Percentiles rank a stretch among this genome's conserved stretches.
Evolutionary conservation across 1,140 invertebrate genomes (phyloP).

Genomic region (Megalopta genalis): DNA sequence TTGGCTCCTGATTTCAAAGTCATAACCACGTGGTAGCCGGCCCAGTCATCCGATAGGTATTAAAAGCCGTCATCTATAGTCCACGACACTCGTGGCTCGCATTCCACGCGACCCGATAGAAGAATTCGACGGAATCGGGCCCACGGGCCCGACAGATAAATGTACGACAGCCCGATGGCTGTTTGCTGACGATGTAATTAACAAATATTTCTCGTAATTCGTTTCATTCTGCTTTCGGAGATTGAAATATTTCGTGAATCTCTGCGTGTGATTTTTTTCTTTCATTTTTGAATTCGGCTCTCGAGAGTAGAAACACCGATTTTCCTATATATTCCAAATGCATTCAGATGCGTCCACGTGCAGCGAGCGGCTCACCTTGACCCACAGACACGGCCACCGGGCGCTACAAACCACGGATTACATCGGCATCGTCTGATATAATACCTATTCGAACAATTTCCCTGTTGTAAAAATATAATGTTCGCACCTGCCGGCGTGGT

Average conservation of each 20-base stretch:
- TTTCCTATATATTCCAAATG: slow-evolving; percentile 10
- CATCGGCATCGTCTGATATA: slow-evolving; percentile 65
- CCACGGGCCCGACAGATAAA: too few species aligned
- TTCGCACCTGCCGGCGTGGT: not conserved
- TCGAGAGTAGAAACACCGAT: too few species aligned
- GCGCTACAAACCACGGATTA: slow-evolving; percentile 61
- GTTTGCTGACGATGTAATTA: too few species aligned
- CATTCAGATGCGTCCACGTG: slow-evolving; percentile 58
- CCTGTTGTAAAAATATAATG: not conserved
- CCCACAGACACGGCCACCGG: slow-evolving; percentile 63
- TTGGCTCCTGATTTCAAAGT: not conserved
- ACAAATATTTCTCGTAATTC: too few species aligned
- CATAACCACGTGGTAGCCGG: not conserved
- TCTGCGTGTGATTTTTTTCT: too few species aligned
- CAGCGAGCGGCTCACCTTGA: slow-evolving; percentile 70
- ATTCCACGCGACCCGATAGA: not conserved
- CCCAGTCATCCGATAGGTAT: not conserved
- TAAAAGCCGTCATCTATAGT: not conserved
- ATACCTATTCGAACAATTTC: slow-evolving; percentile 33
- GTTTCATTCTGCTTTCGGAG: too few species aligned
- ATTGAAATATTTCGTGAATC: too few species aligned
- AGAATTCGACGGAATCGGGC: not conserved
- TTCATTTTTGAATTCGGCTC: too few species aligned
- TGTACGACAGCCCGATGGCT: too few species aligned
- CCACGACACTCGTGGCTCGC: not conserved